Percentiles rank a stretch among this genome's conserved stretches.
phyloP scores from a whole-genome alignment of 2,113 vertebrate genomes.

The Eurypyga helias region DNA sequence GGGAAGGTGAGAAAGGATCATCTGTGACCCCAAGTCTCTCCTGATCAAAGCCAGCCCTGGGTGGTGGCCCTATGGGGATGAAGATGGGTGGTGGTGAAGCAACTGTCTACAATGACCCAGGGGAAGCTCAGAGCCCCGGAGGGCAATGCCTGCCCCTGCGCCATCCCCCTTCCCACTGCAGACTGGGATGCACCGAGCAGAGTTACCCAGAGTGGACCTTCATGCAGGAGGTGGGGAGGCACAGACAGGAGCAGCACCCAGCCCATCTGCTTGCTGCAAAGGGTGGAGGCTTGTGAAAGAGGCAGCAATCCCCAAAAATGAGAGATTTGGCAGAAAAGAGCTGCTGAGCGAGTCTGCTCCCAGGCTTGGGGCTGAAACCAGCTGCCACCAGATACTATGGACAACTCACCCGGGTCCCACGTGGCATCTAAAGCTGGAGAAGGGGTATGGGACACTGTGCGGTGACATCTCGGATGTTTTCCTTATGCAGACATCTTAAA shows the following conservation, averaged over 20 bases:
- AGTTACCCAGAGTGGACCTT: not conserved
- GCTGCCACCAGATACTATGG: not conserved
- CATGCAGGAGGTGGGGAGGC: not conserved
- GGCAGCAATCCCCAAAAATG: not conserved
- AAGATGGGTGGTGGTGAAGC: not conserved
- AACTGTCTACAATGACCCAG: not conserved
- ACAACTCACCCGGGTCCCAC: accelerated
- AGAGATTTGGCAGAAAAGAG: not conserved
- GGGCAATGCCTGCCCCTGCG: accelerated
- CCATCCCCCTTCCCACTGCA: not conserved
- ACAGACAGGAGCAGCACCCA: not conserved
- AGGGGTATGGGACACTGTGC: accelerated
- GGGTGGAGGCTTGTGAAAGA: not conserved
- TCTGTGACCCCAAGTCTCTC: not conserved
- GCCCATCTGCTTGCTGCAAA: accelerated
- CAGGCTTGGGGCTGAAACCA: not conserved
- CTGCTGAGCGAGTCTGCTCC: not conserved
- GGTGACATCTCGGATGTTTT: accelerated
- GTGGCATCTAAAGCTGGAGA: not conserved
- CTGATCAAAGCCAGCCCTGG: not conserved
- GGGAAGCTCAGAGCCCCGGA: not conserved
- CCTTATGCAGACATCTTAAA: accelerated
- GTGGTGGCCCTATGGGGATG: not conserved
- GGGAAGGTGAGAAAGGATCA: not conserved
- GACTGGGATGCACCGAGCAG: accelerated